A percentile compares a stretch with the other conserved stretches of the same genome.
phyloP scores from a whole-genome alignment of 2,113 vertebrate genomes.

The Colaptes auratus region DNA sequence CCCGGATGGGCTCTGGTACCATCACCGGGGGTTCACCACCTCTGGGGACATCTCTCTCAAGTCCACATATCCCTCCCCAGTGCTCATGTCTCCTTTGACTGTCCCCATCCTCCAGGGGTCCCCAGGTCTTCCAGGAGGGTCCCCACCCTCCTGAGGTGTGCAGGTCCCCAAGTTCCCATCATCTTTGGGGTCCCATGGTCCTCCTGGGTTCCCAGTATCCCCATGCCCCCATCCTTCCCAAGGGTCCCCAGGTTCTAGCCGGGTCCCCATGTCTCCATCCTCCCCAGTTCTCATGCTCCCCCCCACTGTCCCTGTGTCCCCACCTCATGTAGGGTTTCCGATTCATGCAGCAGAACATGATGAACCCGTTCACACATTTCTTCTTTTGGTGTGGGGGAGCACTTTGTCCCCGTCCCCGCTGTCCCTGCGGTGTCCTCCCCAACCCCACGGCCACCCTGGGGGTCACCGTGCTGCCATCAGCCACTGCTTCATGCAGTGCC shows the following conservation, averaged over 20 bases:
- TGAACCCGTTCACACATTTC: background rate
- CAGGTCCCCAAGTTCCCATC: no score
- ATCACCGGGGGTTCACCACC: background rate
- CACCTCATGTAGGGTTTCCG: background rate
- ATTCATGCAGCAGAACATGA: background rate
- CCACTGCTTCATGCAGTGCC: background rate
- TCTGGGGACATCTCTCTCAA: background rate
- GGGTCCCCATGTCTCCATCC: background rate
- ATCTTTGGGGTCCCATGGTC: no score
- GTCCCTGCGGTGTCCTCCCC: no score
- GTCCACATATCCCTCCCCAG: background rate
- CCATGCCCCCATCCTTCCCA: background rate
- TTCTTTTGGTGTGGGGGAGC: background rate
- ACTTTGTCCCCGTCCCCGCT: background rate
- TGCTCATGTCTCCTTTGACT: background rate
- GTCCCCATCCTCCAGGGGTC: background rate
- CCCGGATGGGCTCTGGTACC: background rate
- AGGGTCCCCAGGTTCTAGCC: background rate
- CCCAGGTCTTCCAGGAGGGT: no score
- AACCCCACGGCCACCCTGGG: background rate
- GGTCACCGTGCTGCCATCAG: background rate
- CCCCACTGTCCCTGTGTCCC: no score
- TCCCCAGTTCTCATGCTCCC: background rate
- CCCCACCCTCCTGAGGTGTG: no score
- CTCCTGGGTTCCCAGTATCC: background rate